Evolutionary conservation across 2,797 vertebrate genomes (phyloP).

Genomic region (Buceros bicornis): DNA sequence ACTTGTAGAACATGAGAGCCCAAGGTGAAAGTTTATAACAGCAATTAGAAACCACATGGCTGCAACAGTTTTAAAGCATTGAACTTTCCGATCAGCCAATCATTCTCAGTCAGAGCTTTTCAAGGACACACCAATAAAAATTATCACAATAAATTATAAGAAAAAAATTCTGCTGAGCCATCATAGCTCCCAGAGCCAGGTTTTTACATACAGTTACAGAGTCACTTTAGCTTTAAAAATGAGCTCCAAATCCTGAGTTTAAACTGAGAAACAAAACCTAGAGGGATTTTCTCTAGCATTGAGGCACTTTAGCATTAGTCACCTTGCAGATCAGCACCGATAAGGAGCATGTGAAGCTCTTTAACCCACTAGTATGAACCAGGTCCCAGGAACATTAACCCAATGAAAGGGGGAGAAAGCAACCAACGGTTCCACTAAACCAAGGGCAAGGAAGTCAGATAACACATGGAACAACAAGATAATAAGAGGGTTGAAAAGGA

Average conservation of each 20-base stretch:
- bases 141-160: neutral
- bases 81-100: constrained; percentile 1
- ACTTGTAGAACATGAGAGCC: neutral
- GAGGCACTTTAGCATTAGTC: neutral
- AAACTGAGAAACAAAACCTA: neutral
- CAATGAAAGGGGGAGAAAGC: neutral
- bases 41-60: constrained; percentile 28
- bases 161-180: neutral
- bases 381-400: neutral
- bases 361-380: neutral
- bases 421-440: neutral
- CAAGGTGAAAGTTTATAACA: neutral
- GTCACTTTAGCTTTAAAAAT: neutral
- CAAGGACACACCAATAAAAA: neutral
- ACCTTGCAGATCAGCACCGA: neutral
- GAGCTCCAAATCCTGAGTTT: neutral
- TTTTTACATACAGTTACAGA: neutral
- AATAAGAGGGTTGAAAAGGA: neutral
- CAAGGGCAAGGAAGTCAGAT: neutral
- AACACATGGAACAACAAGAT: neutral
- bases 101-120: too few species aligned
- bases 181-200: neutral
- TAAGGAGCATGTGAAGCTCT: constrained; percentile 19
- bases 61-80: constrained; percentile 7
- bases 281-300: neutral